A percentile compares a stretch with the other conserved stretches of the same genome.
Conservation (phyloP, 2,888 invertebrate genomes). For the Athetis lepigone region DNA sequence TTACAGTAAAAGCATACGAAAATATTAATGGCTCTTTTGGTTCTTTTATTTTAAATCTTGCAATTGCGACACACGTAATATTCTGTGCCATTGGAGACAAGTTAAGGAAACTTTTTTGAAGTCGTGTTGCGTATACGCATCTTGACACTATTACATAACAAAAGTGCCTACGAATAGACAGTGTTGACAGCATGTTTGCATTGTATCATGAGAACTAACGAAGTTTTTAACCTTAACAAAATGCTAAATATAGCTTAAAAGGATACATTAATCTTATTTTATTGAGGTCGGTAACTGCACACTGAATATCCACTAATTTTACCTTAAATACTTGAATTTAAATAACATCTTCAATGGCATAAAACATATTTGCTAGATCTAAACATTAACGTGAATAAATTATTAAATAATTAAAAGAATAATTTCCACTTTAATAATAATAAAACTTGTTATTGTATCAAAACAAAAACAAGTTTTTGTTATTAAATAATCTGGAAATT, state of each 20-base stretch:
- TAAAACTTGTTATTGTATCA: neutral
- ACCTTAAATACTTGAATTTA: constrained; percentile 15
- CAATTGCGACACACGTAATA: neutral
- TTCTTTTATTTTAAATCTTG: no score
- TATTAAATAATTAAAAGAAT: constrained; percentile 5
- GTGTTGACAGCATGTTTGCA: constrained; percentile 6
- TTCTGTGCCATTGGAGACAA: constrained; percentile 1
- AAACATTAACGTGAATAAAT: constrained; percentile 5
- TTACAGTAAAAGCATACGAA: neutral
- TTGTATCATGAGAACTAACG: constrained; percentile 23
- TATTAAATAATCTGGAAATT: neutral
- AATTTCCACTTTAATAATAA: neutral
- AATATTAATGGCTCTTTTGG: no score
- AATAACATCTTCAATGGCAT: constrained; percentile 18
- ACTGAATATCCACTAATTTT: constrained; percentile 31
- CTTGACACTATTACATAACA: constrained; percentile 48
- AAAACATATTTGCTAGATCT: constrained; percentile 15
- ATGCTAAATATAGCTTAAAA: constrained; percentile 19
- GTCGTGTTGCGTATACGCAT: constrained; percentile 19
- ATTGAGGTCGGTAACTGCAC: constrained; percentile 37
- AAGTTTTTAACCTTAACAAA: constrained; percentile 23
- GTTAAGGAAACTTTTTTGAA: constrained; percentile 27
- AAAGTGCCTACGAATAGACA: constrained; percentile 6
- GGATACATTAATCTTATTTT: constrained; percentile 20
- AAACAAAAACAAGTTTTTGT: neutral